Base-by-base conservation (phyloP, 2,888 invertebrate species). In the Agonum fuliginosum region DNA sequence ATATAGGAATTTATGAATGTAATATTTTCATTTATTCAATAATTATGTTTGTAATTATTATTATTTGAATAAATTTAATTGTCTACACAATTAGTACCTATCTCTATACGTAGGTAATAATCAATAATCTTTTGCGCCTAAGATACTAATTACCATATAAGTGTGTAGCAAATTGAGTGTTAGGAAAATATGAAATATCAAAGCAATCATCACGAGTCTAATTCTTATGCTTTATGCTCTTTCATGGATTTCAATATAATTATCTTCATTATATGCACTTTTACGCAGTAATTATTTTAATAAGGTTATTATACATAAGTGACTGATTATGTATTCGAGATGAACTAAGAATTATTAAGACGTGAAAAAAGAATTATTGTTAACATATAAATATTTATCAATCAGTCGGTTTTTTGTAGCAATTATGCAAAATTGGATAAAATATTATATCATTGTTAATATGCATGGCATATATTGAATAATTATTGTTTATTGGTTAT, bases 281-380 rank as follows among this genome's bases (percentile, higher is more conserved):
- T 70, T 70, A 70, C 30, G 41, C 14, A 20, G 48, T 70, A 70
- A 70, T 70, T 70, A 70, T 70, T 4, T 27, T 70, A 70, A 70
- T 70, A 70, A 48, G 30, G 30, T 43, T 70, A 70, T 70, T 70
- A 70, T 46, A 19, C 30, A 30, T 19, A 46, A 20, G 48, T 48
- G 43, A 48, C 46, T 70, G 17, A 48, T 46, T 30, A 24, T 37
- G 14, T 46, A 54, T 46, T 46, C 3, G 17, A 46, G 46, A 46
- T 54, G 58, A 12, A 12, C 30, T 6, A 8, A 62, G 46, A 46
- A 46, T 46, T 46, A 46, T 37, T 1, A 37, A 37, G 37, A 37
- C 24, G 12, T 54, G 24, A 24, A 54, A 12, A 3, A 4, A 54
- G 24, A 3, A 4, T 1, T n/a, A 37, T 37, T n/a, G 24, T 54